Evolutionary conservation across 1,140 invertebrate species (phyloP), one percentile per base, ranked within the genome.

Genomic region (Oncopodura yosiiana): DNA sequence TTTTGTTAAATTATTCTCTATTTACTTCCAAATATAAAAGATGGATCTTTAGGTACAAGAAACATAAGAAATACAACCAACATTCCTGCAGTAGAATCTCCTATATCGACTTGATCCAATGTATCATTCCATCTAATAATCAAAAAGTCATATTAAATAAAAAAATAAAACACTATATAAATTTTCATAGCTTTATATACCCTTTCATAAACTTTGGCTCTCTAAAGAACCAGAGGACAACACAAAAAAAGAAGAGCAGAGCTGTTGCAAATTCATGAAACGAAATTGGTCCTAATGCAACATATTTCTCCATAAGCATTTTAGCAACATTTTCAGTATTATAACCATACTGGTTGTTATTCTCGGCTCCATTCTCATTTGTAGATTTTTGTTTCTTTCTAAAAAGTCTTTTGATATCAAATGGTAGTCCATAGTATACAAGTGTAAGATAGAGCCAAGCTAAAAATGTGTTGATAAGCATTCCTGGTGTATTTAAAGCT

Each of bases 41-140:
- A 32, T 38, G 84, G 74, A 18, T 84, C 80, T 41, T 86, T 77
- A 1, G 89, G 88, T 18, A 91, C 69, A 12, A 87, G 69, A 68
- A 91, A 92, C 66, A 91, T 77, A 12, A 89, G 71, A 34, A 89
- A 74, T 2, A 84, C 82, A 1, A 90, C 77, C 42, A 83, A 78
- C 58, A 88, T 80, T 0, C 84, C 89, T 1, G 86, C 81, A 21
- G 85, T 87, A 0, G 87, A 86, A 66, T 92, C 87, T 63, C 84
- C 82, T 26, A 86, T 78, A 53, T 75, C 73, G 66, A 45, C 52
- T 1, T 46, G 3, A 4, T 18, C 24, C 26, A 56, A 8, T 1
- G 3, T 5, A 1, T 49, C 53, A 16, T 12, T 24, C 53, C 53
- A 60, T 9, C n/a, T n/a, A n/a, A n/a, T 9, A 9, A 34, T 9